Evolutionary conservation across 2,888 invertebrate species (phyloP), one percentile per base, ranked within the genome.

Genomic region (Nebria salina): DNA sequence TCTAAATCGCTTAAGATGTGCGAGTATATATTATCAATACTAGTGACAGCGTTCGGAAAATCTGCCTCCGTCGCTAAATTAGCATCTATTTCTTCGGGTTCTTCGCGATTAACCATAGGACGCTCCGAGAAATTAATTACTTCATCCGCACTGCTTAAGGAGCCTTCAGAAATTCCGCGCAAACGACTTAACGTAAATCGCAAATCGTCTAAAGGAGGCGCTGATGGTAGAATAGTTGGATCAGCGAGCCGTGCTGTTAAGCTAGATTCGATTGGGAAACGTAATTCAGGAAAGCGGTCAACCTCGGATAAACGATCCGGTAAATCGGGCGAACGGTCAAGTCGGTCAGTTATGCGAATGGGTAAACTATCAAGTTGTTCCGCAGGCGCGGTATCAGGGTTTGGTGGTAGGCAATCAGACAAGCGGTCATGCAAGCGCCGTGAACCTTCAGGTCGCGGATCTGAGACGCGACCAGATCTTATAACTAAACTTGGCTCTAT

Each of bases 1-100:
- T 89, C 88, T 25, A 89, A 82, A 83, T 88, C 88, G 75, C 87
- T 87, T 9, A 88, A 86, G 20, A 89, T 88, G 79, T 88, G 88
- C 11, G 87, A 86, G 82, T 88, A 88, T 87, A 88, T 88, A 79
- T 85, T 86, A 9, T 87, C 86, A 75, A 89, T 87, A 41, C 86
- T 83, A 66, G 86, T 65, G 25, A 70, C 25, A 75, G 74, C 65
- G 74, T 78, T 78, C 11, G 80, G 81, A 20, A 76, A 77, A 20
- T 82, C 73, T 15, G 82, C 68, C 15, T 83, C 83, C 68, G 68
- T 72, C 65, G 83, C 73, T 76, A 75, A 75, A 75, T 80, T 64
- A 7, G 75, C 54, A 4, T 75, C 70, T 20, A 80, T 80, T 75
- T 80, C 80, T 15, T 75, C 64, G 15, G 81, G 81, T 81, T 81